A percentile compares a stretch with the other conserved stretches of the same genome.
Conservation (phyloP, 2,113 vertebrate species). For the Benitochromis conjunctus region DNA sequence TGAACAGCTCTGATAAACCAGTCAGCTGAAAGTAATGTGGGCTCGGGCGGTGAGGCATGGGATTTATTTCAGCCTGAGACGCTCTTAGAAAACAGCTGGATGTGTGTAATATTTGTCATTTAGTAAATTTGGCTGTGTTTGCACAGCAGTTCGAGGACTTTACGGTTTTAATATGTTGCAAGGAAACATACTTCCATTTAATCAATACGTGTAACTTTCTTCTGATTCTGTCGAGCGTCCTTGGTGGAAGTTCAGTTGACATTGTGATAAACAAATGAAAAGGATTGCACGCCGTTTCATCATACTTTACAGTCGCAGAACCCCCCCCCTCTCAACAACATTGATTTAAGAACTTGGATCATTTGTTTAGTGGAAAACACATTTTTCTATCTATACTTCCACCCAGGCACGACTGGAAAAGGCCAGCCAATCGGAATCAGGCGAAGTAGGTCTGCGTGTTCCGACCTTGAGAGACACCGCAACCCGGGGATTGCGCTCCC, state of each 20-base stretch:
- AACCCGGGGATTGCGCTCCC: conserved; percentile 14
- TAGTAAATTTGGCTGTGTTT: background rate
- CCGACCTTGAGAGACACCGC: conserved; percentile 51
- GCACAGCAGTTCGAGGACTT: background rate
- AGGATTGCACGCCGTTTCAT: conserved; percentile 18
- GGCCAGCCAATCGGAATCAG: conserved; percentile 28
- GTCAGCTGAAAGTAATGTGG: background rate
- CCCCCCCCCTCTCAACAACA: background rate
- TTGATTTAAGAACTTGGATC: background rate
- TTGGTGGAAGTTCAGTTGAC: conserved; percentile 20
- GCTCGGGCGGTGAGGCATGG: background rate
- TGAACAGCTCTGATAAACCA: background rate
- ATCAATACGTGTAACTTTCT: background rate
- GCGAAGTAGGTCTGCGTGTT: conserved; percentile 30
- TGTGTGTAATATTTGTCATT: background rate
- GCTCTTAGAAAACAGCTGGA: background rate
- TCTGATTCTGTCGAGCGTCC: background rate
- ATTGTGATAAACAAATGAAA: conserved; percentile 15
- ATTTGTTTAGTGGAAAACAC: conserved; percentile 2
- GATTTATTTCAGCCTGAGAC: background rate
- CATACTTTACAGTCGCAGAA: conserved; percentile 17
- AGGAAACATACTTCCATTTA: background rate
- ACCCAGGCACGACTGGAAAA: background rate
- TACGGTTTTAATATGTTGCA: background rate
- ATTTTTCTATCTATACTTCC: background rate